Evolutionary conservation across 92 coral and sea anemone genomes (phyloP), one percentile per base, ranked within the genome.

Genomic region (Paragorgia papillata): DNA sequence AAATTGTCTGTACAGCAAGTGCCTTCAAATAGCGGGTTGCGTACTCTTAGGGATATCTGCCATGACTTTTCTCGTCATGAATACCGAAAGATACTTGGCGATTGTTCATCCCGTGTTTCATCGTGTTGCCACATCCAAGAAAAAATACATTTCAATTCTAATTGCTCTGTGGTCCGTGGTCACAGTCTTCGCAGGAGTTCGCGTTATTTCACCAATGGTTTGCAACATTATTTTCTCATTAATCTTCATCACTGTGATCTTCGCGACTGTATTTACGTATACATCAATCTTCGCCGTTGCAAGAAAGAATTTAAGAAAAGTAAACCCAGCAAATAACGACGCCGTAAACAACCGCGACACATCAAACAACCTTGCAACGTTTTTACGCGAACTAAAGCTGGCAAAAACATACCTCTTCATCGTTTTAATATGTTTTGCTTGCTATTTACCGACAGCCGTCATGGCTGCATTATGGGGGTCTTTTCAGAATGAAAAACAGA

Each of bases 51-150:
- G 73, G 3, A 35, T 37, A 51, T 65, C 73, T 4, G 9, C 43
- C 26, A 32, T 20, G 13, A 65, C 73, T 19, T 37, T 65, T 7
- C n/a, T 65, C 73, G 54, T 37, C 1, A 65, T 65, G 73, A 65
- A 65, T 17, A 65, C 26, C 20, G 73, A 65, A 14, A 40, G 73
- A 9, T 65, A 65, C 27, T 13, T 65, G 25, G 33, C 73, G 46
- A 35, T 65, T 0, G 73, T 65, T 24, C 51, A 65, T 41, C 73
- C 73, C 1, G 2, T 65, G 1, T 34, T 65, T 26, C 73, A 65
- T 65, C 73, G 43, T 29, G 48, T 9, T 20, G 29, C 18, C 10
- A 51, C 37, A 9, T 33, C 73, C 28, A 65, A 65, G 54, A 8
- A 15, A 20, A 40, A 27, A 15, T 62, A n/a, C 29, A 4, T 62